Evolutionary conservation across 2,113 vertebrate genomes (phyloP).

Genomic region (Hemichromis elongatus): DNA sequence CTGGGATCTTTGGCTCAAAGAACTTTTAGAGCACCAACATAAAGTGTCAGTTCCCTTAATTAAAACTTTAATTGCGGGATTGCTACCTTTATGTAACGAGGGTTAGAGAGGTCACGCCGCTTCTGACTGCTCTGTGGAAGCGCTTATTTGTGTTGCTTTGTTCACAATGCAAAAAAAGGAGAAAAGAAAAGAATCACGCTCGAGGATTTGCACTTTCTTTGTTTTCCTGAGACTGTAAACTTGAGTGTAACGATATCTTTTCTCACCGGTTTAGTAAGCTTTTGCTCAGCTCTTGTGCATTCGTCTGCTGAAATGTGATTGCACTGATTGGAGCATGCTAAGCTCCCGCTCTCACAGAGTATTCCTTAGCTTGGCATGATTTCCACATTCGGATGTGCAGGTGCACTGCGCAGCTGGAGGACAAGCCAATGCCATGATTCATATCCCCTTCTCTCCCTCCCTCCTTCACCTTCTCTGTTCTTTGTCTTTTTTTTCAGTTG

Average conservation of each 20-base stretch:
- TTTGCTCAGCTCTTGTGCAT: neutral
- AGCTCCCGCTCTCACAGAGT: conserved; percentile 12
- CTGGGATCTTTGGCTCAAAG: conserved; percentile 65
- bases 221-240: conserved; percentile 58
- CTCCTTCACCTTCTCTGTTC: neutral
- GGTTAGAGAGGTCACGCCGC: conserved; percentile 52
- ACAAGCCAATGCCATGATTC: conserved; percentile 68
- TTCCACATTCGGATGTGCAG: conserved; percentile 65
- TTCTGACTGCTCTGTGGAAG: conserved; percentile 39
- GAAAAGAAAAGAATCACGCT: conserved; percentile 25
- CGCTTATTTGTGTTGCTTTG: conserved; percentile 53
- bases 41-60: conserved; percentile 78
- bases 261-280: neutral
- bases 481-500: neutral
- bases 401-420: conserved; percentile 75
- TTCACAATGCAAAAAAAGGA: conserved; percentile 19
- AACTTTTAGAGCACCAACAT: conserved; percentile 59
- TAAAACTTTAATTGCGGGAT: conserved; percentile 77
- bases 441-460: conserved; percentile 27
- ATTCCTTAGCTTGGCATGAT: conserved; percentile 35
- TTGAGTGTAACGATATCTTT: conserved; percentile 38
- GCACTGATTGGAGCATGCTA: conserved; percentile 16
- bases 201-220: conserved; percentile 47
- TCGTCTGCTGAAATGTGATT: conserved; percentile 6
- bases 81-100: conserved; percentile 63